Percentiles rank a stretch among this genome's conserved stretches.
phyloP scores from a whole-genome alignment of 2,888 invertebrate genomes.

The Mamestra brassicae region DNA sequence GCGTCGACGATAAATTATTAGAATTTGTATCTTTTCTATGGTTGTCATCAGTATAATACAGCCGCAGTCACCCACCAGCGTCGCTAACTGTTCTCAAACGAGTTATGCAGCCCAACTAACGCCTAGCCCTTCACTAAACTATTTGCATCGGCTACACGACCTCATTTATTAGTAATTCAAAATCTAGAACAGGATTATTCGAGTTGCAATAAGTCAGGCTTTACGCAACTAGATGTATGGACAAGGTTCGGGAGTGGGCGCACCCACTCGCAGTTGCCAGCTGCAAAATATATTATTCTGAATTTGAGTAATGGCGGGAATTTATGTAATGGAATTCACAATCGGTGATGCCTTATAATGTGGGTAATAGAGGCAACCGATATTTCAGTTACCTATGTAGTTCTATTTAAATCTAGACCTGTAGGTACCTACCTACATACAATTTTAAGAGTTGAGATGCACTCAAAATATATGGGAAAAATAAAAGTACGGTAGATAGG shows the following conservation, averaged over 20 bases:
- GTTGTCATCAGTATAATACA: slow-evolving; percentile 16
- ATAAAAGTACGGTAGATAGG: not conserved
- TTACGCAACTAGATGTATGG: slow-evolving; percentile 65
- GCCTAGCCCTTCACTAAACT: slow-evolving; percentile 60
- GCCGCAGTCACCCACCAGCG: slow-evolving; percentile 32
- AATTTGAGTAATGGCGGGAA: slow-evolving; percentile 66
- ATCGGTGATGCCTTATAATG: slow-evolving; percentile 49
- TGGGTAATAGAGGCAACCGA: slow-evolving; percentile 53
- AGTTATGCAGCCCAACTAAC: slow-evolving; percentile 45
- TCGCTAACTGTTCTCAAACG: slow-evolving; percentile 49
- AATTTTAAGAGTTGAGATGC: not conserved
- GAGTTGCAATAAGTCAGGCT: slow-evolving; percentile 61
- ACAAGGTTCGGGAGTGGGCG: slow-evolving; percentile 67
- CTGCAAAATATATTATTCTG: slow-evolving; percentile 68
- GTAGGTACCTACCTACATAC: too few species aligned
- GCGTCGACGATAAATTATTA: slow-evolving; percentile 13
- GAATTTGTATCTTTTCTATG: slow-evolving; percentile 18
- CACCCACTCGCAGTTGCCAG: slow-evolving; percentile 71
- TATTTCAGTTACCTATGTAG: not conserved
- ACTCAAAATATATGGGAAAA: not conserved
- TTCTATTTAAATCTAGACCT: too few species aligned
- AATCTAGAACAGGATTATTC: slow-evolving; percentile 66
- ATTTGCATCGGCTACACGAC: slow-evolving; percentile 61
- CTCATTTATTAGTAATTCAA: slow-evolving; percentile 68
- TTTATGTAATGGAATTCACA: slow-evolving; percentile 64